A percentile compares a stretch with the other conserved stretches of the same genome.
Evolutionary conservation across 2,888 invertebrate genomes (phyloP).

Genomic region (Biston stratarius): DNA sequence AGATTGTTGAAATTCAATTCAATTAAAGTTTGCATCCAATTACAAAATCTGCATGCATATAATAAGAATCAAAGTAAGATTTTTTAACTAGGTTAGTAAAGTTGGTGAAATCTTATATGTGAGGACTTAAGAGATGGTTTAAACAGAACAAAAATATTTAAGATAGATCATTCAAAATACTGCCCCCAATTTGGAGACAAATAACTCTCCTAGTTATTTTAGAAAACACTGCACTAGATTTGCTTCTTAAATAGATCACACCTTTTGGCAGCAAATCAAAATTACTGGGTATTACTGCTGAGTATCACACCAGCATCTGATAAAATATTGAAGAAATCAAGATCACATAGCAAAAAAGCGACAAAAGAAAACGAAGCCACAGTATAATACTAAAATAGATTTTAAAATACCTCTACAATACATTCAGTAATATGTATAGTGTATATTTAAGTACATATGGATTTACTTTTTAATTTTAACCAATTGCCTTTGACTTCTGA

Average conservation of each 20-base stretch:
- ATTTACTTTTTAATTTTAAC: too few species aligned
- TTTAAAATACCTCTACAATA: background rate
- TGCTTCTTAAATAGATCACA: constrained; percentile 64
- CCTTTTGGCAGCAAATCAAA: constrained; percentile 71
- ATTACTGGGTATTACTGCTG: constrained; percentile 43
- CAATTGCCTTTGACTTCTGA: too few species aligned
- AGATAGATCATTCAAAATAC: background rate
- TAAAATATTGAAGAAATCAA: constrained; percentile 22
- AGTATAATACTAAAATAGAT: too few species aligned
- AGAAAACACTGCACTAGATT: constrained; percentile 48
- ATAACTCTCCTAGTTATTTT: constrained; percentile 45
- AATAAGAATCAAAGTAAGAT: too few species aligned
- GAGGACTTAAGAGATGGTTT: background rate
- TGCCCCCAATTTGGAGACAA: constrained; percentile 28
- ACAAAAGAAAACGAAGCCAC: too few species aligned
- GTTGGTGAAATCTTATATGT: too few species aligned
- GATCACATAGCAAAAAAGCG: background rate
- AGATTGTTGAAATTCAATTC: too few species aligned
- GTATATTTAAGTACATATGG: too few species aligned
- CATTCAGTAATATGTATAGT: background rate
- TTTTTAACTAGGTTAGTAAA: too few species aligned
- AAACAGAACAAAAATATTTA: background rate
- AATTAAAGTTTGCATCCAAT: too few species aligned
- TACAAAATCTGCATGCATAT: too few species aligned
- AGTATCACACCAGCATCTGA: constrained; percentile 41